phyloP scores from a whole-genome alignment of 2,888 invertebrate genomes.

The Sarcophaga variegata region DNA sequence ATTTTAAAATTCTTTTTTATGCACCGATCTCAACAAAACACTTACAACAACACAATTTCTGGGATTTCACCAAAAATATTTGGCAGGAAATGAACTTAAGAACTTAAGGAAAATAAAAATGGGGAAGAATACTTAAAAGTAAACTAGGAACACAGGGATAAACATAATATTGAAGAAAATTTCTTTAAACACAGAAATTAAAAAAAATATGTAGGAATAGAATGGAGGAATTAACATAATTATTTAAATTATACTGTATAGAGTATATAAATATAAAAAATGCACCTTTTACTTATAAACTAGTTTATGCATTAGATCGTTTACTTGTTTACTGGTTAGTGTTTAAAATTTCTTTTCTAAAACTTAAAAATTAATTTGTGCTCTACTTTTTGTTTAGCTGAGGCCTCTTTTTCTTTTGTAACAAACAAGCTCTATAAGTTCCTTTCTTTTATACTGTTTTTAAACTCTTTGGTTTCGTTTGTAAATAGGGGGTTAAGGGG shows the following conservation, averaged over 20 bases:
- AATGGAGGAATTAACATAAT: background rate
- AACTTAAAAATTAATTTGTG: conserved; percentile 57
- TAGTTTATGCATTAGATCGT: background rate
- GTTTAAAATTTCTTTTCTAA: conserved; percentile 22
- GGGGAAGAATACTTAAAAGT: conserved; percentile 4
- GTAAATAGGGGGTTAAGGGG: too few species aligned
- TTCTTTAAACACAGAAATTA: too few species aligned
- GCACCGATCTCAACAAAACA: conserved; percentile 27
- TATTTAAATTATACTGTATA: background rate
- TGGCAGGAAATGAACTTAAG: background rate
- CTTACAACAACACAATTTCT: conserved; percentile 31
- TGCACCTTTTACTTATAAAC: conserved; percentile 7
- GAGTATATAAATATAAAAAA: background rate
- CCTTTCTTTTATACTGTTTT: background rate
- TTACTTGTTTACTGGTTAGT: background rate
- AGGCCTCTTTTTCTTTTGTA: conserved; percentile 5
- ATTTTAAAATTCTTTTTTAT: too few species aligned
- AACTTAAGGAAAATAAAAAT: background rate
- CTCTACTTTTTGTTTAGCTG: conserved; percentile 20
- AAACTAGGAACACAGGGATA: conserved; percentile 4
- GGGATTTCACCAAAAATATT: background rate
- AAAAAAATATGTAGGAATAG: background rate
- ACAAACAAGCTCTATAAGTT: conserved; percentile 46
- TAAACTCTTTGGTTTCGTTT: conserved; percentile 48
- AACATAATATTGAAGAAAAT: background rate